These are phyloP conservation scores for Caradrina clavipalpis DNA, from an alignment of 2,888 invertebrate species.

Conservation along the genomic window DNA sequence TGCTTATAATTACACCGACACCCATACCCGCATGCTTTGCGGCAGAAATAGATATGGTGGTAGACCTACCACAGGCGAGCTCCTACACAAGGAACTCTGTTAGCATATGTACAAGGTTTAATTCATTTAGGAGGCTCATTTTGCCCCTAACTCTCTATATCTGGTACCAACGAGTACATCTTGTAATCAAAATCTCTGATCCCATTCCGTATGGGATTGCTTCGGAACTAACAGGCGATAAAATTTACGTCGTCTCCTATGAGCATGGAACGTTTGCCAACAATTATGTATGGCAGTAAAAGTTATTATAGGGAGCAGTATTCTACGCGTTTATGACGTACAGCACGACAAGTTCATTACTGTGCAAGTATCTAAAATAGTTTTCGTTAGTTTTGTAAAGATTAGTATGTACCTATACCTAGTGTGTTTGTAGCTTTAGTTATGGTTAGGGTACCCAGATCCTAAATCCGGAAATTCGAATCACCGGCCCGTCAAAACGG, in stretches of 20 bases:
- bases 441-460: too few relatives aligned
- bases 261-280: slow-evolving; percentile 53
- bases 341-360: slow-evolving; percentile 54
- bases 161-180: neutral
- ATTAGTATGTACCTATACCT: neutral
- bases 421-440: too few relatives aligned
- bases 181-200: slow-evolving; percentile 9
- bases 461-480: too few relatives aligned
- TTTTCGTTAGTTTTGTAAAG: slow-evolving; percentile 19
- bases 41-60: too few relatives aligned
- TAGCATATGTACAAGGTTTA: neutral
- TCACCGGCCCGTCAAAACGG: too few relatives aligned
- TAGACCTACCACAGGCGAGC: too few relatives aligned
- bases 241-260: slow-evolving; percentile 26
- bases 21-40: too few relatives aligned
- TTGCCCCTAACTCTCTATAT: neutral
- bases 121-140: neutral
- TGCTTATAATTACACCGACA: too few relatives aligned
- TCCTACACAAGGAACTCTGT: too few relatives aligned
- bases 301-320: slow-evolving; percentile 50
- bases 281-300: slow-evolving; percentile 51
- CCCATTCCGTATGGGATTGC: slow-evolving; percentile 30
- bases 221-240: slow-evolving; percentile 46
- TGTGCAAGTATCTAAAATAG: slow-evolving; percentile 44
- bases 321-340: slow-evolving; percentile 35